A percentile compares a stretch with the other conserved stretches of the same genome.
phyloP scores from a whole-genome alignment of 92 coral and sea anemone genomes.

The Epizoanthus stellaris region DNA sequence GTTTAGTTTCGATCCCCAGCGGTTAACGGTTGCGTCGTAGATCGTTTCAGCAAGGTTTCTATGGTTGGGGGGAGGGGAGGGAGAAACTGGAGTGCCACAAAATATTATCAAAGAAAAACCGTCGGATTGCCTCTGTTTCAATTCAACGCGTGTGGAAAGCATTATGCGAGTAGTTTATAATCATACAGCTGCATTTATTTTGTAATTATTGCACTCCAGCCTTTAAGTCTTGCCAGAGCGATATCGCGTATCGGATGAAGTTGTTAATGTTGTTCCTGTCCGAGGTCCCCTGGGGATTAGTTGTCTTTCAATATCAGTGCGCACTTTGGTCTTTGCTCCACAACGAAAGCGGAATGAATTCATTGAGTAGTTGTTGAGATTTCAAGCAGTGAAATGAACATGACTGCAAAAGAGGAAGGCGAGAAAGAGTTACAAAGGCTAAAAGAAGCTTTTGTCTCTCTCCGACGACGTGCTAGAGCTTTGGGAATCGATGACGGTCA shows the following conservation, averaged over 20 bases:
- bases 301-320: neutral
- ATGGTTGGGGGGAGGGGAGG: too few relatives aligned
- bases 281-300: conserved; percentile 14
- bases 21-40: too few relatives aligned
- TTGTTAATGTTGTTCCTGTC: neutral
- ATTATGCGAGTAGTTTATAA: too few relatives aligned
- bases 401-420: conserved; percentile 46
- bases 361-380: neutral
- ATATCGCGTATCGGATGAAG: too few relatives aligned
- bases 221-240: too few relatives aligned
- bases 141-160: too few relatives aligned
- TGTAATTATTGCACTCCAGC: neutral
- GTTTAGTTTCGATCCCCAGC: too few relatives aligned
- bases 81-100: too few relatives aligned
- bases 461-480: conserved; percentile 78
- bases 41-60: too few relatives aligned
- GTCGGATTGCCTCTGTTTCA: too few relatives aligned
- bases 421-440: conserved; percentile 53
- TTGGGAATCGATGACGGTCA: conserved; percentile 79
- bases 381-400: conserved; percentile 19
- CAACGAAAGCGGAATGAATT: conserved; percentile 7
- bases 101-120: too few relatives aligned
- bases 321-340: neutral
- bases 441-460: conserved; percentile 74
- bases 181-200: neutral